Conservation (phyloP, 2,888 invertebrate genomes). For the Euspilapteryx auroguttella region DNA sequence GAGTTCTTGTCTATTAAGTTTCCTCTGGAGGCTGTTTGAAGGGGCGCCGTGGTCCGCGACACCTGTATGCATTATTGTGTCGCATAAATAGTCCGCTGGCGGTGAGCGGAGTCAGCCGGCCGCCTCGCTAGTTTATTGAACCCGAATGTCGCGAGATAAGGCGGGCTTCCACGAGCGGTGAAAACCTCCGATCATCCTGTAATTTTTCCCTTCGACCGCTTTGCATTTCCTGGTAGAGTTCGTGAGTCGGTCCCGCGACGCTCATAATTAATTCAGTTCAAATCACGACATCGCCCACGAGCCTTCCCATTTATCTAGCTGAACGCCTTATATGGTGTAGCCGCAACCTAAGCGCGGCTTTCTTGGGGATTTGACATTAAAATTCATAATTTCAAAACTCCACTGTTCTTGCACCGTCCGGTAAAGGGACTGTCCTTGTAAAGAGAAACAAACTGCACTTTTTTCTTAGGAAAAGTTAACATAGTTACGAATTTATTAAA, state of each 20-base stretch:
- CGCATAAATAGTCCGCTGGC: conserved; percentile 42
- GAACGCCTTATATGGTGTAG: conserved; percentile 25
- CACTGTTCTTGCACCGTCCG: too few relatives aligned
- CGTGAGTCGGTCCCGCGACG: conserved; percentile 28
- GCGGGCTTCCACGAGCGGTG: conserved; percentile 22
- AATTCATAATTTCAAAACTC: too few relatives aligned
- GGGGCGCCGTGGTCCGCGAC: conserved; percentile 36
- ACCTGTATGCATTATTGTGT: conserved; percentile 57
- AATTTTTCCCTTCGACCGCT: conserved; percentile 26
- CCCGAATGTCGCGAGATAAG: conserved; percentile 33
- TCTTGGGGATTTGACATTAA: too few relatives aligned
- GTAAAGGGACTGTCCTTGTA: too few relatives aligned
- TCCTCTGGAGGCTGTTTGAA: conserved; percentile 40
- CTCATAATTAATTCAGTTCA: conserved; percentile 53
- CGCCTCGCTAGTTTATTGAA: conserved; percentile 46
- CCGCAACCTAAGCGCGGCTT: too few relatives aligned
- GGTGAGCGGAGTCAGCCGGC: conserved; percentile 21
- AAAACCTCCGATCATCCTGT: conserved; percentile 32
- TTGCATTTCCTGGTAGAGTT: conserved; percentile 36
- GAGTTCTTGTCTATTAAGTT: conserved; percentile 34
- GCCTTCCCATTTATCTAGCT: conserved; percentile 34
- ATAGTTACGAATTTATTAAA: too few relatives aligned
- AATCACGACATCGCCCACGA: conserved; percentile 48
- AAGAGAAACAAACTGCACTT: too few relatives aligned
- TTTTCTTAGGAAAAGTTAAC: too few relatives aligned